phyloP scores from a whole-genome alignment of 2,888 invertebrate species.

The Synergus laeviventris region DNA sequence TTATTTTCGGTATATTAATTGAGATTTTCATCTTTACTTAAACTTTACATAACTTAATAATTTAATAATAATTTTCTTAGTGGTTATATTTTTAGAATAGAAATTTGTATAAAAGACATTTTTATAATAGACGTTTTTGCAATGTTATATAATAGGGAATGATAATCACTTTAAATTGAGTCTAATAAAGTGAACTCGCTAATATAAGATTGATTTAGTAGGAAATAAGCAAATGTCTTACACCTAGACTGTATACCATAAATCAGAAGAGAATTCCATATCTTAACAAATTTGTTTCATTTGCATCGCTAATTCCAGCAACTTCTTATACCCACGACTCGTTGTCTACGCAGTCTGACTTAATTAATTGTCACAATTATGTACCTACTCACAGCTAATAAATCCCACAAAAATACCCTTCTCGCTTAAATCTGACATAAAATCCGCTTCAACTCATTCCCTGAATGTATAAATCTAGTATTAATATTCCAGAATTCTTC shows the following conservation, averaged over 20 bases:
- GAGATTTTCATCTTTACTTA: conserved; percentile 24
- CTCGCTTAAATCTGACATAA: conserved; percentile 8
- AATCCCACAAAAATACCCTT: conserved; percentile 14
- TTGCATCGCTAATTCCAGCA: conserved; percentile 36
- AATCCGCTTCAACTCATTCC: not conserved
- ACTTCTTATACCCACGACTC: conserved; percentile 24
- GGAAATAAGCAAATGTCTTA: conserved; percentile 20
- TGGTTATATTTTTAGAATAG: too few relatives aligned
- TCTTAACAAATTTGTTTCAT: conserved; percentile 32
- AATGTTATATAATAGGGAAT: not conserved
- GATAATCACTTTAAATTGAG: conserved; percentile 1
- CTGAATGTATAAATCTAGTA: not conserved
- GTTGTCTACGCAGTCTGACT: conserved; percentile 26
- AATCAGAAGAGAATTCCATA: conserved; percentile 30
- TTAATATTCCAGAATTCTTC: too few relatives aligned
- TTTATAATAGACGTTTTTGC: too few relatives aligned
- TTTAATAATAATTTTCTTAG: too few relatives aligned
- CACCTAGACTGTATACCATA: conserved; percentile 16
- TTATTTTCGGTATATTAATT: conserved; percentile 4
- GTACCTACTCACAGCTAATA: conserved; percentile 35
- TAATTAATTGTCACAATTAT: conserved; percentile 38
- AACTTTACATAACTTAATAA: too few relatives aligned
- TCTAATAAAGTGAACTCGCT: conserved; percentile 2
- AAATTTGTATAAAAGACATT: too few relatives aligned
- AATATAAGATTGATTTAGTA: conserved; percentile 32